Percentiles rank a stretch among this genome's conserved stretches.
Evolutionary conservation across 2,797 vertebrate genomes (phyloP).

Genomic region (Eospalax fontanierii): DNA sequence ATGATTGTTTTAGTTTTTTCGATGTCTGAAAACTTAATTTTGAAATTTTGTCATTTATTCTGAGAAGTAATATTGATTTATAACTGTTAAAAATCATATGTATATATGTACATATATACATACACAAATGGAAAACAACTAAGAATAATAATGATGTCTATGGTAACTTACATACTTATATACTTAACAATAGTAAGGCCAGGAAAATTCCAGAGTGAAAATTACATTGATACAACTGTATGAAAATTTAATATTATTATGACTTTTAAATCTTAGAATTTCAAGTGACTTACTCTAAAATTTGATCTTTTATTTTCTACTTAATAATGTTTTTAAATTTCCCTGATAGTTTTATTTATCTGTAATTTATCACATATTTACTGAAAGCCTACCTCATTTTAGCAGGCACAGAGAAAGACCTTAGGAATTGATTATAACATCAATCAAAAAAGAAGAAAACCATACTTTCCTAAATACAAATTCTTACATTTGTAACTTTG

Average conservation of each 20-base stretch:
- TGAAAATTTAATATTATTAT: neutral
- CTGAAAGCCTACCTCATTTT: neutral
- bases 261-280: neutral
- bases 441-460: neutral
- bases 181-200: neutral
- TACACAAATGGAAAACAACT: neutral
- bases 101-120: neutral
- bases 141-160: neutral
- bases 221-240: neutral
- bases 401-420: neutral
- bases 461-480: neutral
- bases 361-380: neutral
- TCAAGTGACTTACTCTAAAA: neutral
- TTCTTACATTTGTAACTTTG: neutral
- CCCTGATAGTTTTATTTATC: neutral
- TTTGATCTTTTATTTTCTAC: neutral
- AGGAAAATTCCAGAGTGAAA: neutral
- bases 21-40: neutral
- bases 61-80: neutral
- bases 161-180: no score
- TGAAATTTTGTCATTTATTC: neutral
- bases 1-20: neutral
- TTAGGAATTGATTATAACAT: neutral
- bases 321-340: neutral
- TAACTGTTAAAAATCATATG: no score